phyloP scores from a whole-genome alignment of 2,888 invertebrate species.

The Tuberolachnus salignus region DNA sequence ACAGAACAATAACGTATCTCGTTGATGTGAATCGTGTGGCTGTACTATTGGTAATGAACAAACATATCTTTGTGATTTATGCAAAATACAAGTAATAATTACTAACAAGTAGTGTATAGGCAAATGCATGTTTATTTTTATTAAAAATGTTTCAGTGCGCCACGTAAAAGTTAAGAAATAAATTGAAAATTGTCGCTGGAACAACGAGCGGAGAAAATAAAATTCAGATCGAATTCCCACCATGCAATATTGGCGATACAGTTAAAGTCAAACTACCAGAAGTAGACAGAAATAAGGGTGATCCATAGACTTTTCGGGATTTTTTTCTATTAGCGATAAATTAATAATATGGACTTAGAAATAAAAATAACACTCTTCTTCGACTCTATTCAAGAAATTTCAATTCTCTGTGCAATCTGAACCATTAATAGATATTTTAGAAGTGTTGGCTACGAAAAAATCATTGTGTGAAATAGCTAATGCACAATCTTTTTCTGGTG shows the following conservation, averaged over 20 bases:
- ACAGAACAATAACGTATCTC: not conserved
- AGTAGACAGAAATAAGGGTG: too few species aligned
- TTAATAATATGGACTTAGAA: not conserved
- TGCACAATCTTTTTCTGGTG: not conserved
- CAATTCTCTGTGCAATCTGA: not conserved
- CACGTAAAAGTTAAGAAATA: not conserved
- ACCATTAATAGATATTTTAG: constrained; percentile 1
- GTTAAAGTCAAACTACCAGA: too few species aligned
- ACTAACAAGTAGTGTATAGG: not conserved
- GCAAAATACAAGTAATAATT: not conserved
- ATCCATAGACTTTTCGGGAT: not conserved
- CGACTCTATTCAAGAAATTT: not conserved
- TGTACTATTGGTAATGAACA: not conserved
- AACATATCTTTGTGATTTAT: not conserved
- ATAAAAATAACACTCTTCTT: not conserved
- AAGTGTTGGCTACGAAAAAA: not conserved
- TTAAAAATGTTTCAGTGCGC: not conserved
- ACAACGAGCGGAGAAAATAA: not conserved
- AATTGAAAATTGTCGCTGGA: constrained; percentile 5
- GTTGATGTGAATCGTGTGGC: not conserved
- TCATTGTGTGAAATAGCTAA: not conserved
- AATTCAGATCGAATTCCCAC: not conserved
- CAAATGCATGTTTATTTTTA: not conserved
- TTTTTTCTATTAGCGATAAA: not conserved
- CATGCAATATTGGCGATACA: too few species aligned